A percentile compares a stretch with the other conserved stretches of the same genome.
These are phyloP conservation scores for Perca fluviatilis DNA, from an alignment of 2,113 vertebrate genomes.

Conservation along the genomic window DNA sequence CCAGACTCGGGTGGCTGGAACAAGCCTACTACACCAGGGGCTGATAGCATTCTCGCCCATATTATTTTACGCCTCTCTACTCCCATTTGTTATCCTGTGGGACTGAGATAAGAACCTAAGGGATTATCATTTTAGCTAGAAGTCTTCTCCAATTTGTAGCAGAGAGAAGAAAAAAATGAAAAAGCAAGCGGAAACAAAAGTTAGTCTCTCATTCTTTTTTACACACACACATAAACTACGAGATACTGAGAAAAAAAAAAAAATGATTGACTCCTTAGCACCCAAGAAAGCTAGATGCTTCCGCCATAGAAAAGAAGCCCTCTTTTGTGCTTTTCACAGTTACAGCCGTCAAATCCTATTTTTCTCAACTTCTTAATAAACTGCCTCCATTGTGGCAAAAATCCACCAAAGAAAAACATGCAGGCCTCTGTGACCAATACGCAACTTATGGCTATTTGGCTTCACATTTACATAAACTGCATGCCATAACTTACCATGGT, in stretches of 20 bases:
- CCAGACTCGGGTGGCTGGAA: conserved; percentile 71
- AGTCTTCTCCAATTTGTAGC: conserved; percentile 56
- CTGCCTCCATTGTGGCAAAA: conserved; percentile 55
- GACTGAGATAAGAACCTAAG: conserved; percentile 94
- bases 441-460: conserved; percentile 43
- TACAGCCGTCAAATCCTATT: conserved; percentile 79
- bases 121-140: conserved; percentile 91
- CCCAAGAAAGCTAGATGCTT: conserved; percentile 37
- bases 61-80: conserved; percentile 98
- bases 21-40: conserved; percentile 86
- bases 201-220: conserved; percentile 6
- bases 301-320: conserved; percentile 40
- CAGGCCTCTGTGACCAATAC: conserved; percentile 69
- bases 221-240: conserved; percentile 16
- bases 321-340: conserved; percentile 63
- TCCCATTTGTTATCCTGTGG: conserved; percentile 96
- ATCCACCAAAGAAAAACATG: conserved; percentile 64
- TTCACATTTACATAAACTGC: conserved; percentile 52
- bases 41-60: conserved; percentile 92
- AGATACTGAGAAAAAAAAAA: background rate
- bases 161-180: background rate
- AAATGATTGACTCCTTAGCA: conserved; percentile 32
- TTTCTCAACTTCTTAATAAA: conserved; percentile 82
- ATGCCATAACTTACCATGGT: conserved; percentile 21
- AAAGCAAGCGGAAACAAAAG: conserved; percentile 31